These are phyloP conservation scores for Halcyon smyrnensis DNA, from an alignment of 2,797 vertebrate species.

Conservation along the genomic window DNA sequence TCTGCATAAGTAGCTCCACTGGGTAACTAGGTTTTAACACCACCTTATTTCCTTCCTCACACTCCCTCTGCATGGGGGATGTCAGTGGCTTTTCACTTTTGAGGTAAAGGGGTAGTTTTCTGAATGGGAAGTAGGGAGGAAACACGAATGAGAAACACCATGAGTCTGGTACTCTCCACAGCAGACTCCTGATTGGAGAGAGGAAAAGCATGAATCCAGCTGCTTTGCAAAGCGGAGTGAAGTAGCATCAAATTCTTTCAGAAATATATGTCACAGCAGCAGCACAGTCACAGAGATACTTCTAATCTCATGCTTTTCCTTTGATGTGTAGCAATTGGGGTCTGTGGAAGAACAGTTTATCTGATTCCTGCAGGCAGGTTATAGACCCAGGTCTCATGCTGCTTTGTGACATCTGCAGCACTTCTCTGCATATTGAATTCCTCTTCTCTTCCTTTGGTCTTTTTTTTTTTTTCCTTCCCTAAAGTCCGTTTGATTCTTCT, in stretches of 20 bases:
- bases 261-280: not conserved
- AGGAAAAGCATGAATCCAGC: not conserved
- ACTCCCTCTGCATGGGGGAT: not conserved
- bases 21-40: not conserved
- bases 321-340: not conserved
- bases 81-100: not conserved
- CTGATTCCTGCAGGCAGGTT: constrained; percentile 27
- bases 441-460: not conserved
- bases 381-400: not conserved
- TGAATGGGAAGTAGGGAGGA: not conserved
- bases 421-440: not conserved
- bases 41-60: not conserved
- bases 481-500: not conserved
- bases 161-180: not conserved
- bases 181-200: not conserved
- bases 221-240: not conserved
- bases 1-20: not conserved
- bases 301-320: not conserved
- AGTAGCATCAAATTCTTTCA: not conserved
- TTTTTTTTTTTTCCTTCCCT: not conserved
- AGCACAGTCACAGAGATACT: not conserved
- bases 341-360: not conserved
- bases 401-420: not conserved
- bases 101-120: not conserved
- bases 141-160: not conserved